Base-by-base conservation (phyloP, 2,113 vertebrate genomes). In the Sinocyclocheilus anophthalmus region DNA sequence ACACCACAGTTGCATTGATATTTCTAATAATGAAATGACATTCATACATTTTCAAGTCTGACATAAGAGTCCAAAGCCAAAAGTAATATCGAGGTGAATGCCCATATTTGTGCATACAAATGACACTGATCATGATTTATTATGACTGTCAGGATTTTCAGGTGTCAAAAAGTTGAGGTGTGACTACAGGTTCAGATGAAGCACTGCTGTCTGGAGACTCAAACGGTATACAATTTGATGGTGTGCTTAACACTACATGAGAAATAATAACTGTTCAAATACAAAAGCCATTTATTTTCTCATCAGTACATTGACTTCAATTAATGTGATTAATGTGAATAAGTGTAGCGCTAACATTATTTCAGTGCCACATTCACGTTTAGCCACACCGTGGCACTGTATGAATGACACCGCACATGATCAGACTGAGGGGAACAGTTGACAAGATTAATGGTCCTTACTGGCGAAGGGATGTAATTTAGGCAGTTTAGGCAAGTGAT, bases 331-430 rank as follows among this genome's bases (percentile, higher is more conserved):
- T 33, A 33, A 26, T 26, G 26, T 26, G 26, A 53, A 20, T 24
- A 39, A 37, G 65, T 50, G 45, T 10, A 14, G 26, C 22, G 14
- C 30, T 39, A 10, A 37, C 8, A 26, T 20, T 26, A 55, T 65
- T 3, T 45, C 3, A 45, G 1, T 57, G 48, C 24, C 13, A 22
- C 80, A 30, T 72, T 70, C 48, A 45, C 4, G 22, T 69, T 81
- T 76, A 45, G 8, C 77, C 87, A 85, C 59, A 45, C 33, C 37
- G 78, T 88, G 83, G 76, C 86, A 76, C 83, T 81, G 42, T 65
- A 73, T 80, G 76, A 84, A 65, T 16, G 8, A 45, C 48, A 57
- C 22, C 80, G 18, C 22, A 12, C 45, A 61, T 37, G 9, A 42
- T 8, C 4, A 78, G 22, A 26, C 55, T 81, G n/a, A n/a, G 14